These are phyloP conservation scores for Megamerina dolium DNA, from an alignment of 2,888 invertebrate genomes.

Conservation along the genomic window DNA sequence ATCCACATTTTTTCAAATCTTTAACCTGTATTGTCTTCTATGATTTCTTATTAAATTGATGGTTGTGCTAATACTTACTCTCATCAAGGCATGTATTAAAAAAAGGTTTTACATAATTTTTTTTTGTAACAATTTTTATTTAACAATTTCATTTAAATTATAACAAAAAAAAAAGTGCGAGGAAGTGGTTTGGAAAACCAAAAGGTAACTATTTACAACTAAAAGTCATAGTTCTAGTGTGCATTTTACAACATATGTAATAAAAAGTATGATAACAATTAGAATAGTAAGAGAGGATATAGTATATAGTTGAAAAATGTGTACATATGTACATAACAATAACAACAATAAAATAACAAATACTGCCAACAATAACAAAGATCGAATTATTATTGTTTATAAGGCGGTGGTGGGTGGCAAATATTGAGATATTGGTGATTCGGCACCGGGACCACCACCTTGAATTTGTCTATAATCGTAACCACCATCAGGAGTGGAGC, in stretches of 20 bases:
- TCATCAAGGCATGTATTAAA: too few relatives aligned
- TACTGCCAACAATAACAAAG: background rate
- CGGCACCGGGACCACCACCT: background rate
- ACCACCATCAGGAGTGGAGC: constrained; percentile 27
- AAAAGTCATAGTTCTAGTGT: too few relatives aligned
- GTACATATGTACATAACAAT: background rate
- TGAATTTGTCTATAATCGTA: constrained; percentile 30
- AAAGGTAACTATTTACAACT: too few relatives aligned
- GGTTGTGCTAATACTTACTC: too few relatives aligned
- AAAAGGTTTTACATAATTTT: background rate
- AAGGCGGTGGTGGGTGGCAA: constrained; percentile 8
- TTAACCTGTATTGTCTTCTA: too few relatives aligned
- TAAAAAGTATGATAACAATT: too few relatives aligned
- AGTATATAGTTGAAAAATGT: background rate
- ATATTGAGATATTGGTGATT: constrained; percentile 11
- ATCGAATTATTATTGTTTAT: too few relatives aligned
- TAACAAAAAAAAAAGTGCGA: background rate
- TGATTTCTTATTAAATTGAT: too few relatives aligned
- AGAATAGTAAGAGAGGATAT: background rate
- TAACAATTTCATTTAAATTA: background rate
- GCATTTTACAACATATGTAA: too few relatives aligned
- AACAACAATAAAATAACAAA: background rate
- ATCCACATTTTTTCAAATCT: too few relatives aligned
- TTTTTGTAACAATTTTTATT: background rate
- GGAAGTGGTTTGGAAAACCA: too few relatives aligned